Evolutionary conservation across 2,797 vertebrate species (phyloP), one percentile per base, ranked within the genome.

Genomic region (Steatocranus sp.): DNA sequence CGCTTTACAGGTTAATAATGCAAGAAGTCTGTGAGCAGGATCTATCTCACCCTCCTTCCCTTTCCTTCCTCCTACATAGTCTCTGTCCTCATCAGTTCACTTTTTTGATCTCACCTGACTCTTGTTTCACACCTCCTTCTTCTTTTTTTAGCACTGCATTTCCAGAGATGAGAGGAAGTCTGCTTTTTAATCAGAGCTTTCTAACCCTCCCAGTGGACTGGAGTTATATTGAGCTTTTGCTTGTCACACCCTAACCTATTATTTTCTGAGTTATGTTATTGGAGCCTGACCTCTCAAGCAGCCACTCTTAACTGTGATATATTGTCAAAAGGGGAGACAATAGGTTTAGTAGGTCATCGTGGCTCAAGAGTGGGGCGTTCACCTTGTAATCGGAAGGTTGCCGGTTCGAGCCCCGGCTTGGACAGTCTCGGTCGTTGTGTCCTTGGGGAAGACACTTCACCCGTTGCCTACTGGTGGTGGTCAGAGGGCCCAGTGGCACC

Each of bases 61-160:
- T 27, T 78, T 49, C 27, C 41, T 27, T 66, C 54, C 49, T 6
- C 17, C 8, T 79, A 49, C 82, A 5, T 86, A 83, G 61, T 83
- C 76, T 86, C 79, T 82, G 80, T 90, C 89, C 85, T 78, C 86
- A 87, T 82, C 58, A 34, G 41, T 79, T 88, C 83, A 76, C 82
- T 84, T 90, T 92, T 91, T 91, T 87, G 84, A 94, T 95, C 88
- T 89, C 43, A 82, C 78, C 86, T 78, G 84, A 77, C 81, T 92
- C 87, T 91, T 83, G 92, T 93, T 94, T 94, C 89, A 92, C 92
- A 94, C 83, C 84, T 50, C 51, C 8, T 32, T 1, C 41, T 53
- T 23, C 50, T 80, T 68, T 79, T 38, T 56, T 25, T 75, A 27
- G 25, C 30, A 18, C 78, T 73, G 78, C 61, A 89, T 87, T 75